Percentiles rank a stretch among this genome's conserved stretches.
These are phyloP conservation scores for Dromas ardeola DNA, from an alignment of 2,113 vertebrate genomes.

Conservation along the genomic window DNA sequence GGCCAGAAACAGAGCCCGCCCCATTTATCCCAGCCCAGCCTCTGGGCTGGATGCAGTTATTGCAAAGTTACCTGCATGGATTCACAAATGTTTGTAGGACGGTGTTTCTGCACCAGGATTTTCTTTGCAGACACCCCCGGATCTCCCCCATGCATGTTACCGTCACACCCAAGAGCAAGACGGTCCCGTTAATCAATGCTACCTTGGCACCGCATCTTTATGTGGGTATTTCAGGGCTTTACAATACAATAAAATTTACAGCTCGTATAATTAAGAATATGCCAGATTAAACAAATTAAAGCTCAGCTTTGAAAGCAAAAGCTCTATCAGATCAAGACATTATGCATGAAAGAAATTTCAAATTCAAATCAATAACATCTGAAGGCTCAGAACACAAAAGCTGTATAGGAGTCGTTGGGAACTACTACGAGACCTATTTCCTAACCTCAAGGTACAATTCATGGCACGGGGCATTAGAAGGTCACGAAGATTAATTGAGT, in stretches of 20 bases:
- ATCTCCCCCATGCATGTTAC: neutral
- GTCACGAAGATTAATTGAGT: constrained; percentile 52
- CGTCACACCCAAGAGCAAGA: neutral
- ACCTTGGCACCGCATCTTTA: constrained; percentile 10
- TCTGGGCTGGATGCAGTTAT: rapidly evolving
- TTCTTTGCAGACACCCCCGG: neutral
- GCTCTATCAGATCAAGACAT: constrained; percentile 41
- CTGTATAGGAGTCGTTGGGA: neutral
- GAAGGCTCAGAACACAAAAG: constrained; percentile 23
- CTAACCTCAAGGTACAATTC: constrained; percentile 57
- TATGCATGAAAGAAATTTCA: constrained; percentile 50
- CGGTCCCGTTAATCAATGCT: neutral
- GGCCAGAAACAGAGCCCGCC: neutral
- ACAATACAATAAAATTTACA: constrained; percentile 70
- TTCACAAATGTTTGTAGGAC: neutral
- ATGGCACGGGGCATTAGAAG: neutral
- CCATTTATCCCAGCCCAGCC: neutral
- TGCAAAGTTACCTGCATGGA: neutral
- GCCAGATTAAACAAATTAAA: constrained; percentile 71
- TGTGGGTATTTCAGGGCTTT: constrained; percentile 36
- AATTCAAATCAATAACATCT: constrained; percentile 18
- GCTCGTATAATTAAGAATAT: constrained; percentile 71
- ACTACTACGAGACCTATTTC: neutral
- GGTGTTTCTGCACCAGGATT: neutral
- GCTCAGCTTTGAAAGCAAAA: neutral